These are phyloP conservation scores for Gasterosteus nipponicus DNA, from an alignment of 2,113 vertebrate genomes.

Conservation along the genomic window DNA sequence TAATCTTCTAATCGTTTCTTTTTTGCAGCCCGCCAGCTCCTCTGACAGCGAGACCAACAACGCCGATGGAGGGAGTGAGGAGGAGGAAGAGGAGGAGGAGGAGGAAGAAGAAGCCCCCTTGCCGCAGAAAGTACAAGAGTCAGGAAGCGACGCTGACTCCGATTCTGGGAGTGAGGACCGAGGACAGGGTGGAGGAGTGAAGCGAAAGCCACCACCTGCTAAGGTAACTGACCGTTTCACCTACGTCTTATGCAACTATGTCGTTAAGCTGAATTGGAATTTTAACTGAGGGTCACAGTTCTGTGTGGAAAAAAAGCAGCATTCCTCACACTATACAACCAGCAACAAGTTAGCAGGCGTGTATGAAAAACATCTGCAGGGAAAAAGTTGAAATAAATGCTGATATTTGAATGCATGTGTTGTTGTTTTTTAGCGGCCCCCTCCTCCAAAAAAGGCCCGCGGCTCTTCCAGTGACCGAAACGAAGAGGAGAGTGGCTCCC, in stretches of 20 bases:
- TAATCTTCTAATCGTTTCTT: slow-evolving; percentile 1
- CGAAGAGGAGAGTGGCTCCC: slow-evolving; percentile 87
- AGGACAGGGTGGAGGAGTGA: slow-evolving; percentile 70
- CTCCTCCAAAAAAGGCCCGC: slow-evolving; percentile 84
- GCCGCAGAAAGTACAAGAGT: slow-evolving; percentile 75
- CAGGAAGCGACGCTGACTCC: slow-evolving; percentile 85
- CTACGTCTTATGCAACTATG: not conserved
- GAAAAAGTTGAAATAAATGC: not conserved
- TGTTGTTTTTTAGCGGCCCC: slow-evolving; percentile 42
- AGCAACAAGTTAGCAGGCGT: not conserved
- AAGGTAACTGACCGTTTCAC: slow-evolving; percentile 69
- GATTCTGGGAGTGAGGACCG: slow-evolving; percentile 88
- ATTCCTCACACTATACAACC: not conserved
- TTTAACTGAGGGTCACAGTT: not conserved
- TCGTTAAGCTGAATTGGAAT: not conserved
- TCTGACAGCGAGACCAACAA: slow-evolving; percentile 92
- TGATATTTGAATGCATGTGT: not conserved
- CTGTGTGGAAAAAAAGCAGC: not conserved
- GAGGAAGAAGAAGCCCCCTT: slow-evolving; percentile 77
- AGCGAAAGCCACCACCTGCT: slow-evolving; percentile 76
- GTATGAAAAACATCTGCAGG: not conserved
- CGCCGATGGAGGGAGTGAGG: slow-evolving; percentile 77
- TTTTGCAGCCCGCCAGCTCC: slow-evolving; percentile 86
- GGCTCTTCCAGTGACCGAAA: slow-evolving; percentile 90
- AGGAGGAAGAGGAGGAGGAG: slow-evolving; percentile 60